Evolutionary conservation across 1,140 invertebrate species (phyloP), one percentile per base, ranked within the genome.

Genomic region (Rhagoletis zephyria): DNA sequence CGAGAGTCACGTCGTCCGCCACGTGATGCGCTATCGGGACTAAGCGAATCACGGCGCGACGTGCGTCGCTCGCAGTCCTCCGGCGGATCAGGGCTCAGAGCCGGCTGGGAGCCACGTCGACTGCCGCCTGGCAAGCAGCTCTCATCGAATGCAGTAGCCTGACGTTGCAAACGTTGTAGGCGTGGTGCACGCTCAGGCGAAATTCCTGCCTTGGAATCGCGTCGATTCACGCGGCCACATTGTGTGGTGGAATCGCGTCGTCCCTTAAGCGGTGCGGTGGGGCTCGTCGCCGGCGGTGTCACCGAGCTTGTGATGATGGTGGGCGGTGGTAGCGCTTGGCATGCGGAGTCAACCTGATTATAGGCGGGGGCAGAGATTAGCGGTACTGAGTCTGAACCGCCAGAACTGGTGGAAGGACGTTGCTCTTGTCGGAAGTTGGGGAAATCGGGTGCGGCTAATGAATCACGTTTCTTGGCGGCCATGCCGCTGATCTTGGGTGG

Each of bases 91-190:
- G 97, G 97, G 87, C 96, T 97, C 65, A 98, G 93, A 5, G 96
- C 97, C 2, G 97, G 96, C 64, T 97, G 96, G 30, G 96, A 96
- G 48, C 95, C 96, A 61, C 96, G 94, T 70, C 97, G 94, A 19
- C 95, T 94, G 51, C 95, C 95, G 30, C 96, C 96, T 51, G 96
- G 96, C 87, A 96, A 93, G 74, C 93, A 95, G 86, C 95, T 96
- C 93, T 98, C 97, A 93, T 98, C 97, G 92, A 97, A 97, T 65
- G 97, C 96, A 5, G 97, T 97, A 10, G 96, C 96, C 94, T 98
- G 97, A 64, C 97, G 94, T 89, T 96, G 96, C 74, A 98, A 93
- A 85, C 97, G 94, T 85, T 96, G 95, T 65, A 96, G 93, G 90
- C 96, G 95, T 2, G 95, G 94, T 42, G 95, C 94, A 9, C 95